Percentiles rank a stretch among this genome's conserved stretches.
These are phyloP conservation scores for Tetrao urogallus DNA, from an alignment of 2,113 vertebrate species.

Conservation along the genomic window DNA sequence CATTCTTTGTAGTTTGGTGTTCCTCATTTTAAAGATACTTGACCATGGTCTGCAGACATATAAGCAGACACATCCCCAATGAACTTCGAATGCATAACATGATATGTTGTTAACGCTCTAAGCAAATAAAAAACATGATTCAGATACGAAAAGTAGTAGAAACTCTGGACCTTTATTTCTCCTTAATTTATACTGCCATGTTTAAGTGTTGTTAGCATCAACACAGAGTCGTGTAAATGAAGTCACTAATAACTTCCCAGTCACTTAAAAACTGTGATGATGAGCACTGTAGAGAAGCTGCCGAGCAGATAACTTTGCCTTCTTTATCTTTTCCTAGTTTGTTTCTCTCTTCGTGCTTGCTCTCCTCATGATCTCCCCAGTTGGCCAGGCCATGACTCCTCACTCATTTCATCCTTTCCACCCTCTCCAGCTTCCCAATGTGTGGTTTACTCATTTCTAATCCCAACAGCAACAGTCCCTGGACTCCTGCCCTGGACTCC, in stretches of 20 bases:
- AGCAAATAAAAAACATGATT: neutral
- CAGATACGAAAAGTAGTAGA: neutral
- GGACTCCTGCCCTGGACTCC: neutral
- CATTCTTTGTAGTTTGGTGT: neutral
- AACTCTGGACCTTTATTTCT: neutral
- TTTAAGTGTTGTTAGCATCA: neutral
- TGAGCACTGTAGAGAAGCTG: neutral
- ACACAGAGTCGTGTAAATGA: neutral
- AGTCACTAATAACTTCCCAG: neutral
- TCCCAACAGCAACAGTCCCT: neutral
- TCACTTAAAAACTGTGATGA: neutral
- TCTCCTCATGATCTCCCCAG: accelerated
- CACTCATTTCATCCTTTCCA: neutral
- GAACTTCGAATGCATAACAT: neutral
- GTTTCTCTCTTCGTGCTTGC: neutral
- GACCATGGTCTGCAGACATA: neutral
- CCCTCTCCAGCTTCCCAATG: neutral
- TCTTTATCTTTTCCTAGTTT: neutral
- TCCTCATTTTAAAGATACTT: neutral
- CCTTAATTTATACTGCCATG: neutral
- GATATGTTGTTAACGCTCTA: neutral
- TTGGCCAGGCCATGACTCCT: neutral
- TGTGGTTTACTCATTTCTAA: neutral
- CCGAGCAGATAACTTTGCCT: neutral
- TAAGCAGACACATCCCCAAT: neutral